Evolutionary conservation across 2,888 invertebrate genomes (phyloP).

Genomic region (Chrysolina oricalcia): DNA sequence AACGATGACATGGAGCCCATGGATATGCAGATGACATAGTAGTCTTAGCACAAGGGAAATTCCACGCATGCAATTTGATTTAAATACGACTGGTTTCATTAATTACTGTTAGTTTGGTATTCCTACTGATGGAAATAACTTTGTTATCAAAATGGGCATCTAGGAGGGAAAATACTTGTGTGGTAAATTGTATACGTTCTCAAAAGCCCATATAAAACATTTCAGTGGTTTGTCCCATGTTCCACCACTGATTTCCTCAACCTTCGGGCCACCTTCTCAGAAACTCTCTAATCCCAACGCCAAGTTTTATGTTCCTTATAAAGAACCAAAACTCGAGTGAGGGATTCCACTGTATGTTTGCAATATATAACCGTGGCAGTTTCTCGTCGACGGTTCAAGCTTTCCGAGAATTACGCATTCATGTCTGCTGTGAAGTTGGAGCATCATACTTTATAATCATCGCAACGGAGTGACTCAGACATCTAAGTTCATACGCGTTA

Average conservation of each 20-base stretch:
- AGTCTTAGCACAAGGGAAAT: too few species aligned
- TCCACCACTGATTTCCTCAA: conserved; percentile 21
- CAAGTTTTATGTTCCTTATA: conserved; percentile 61
- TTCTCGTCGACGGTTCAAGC: conserved; percentile 47
- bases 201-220: neutral
- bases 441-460: conserved; percentile 51
- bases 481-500: conserved; percentile 43
- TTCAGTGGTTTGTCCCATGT: neutral
- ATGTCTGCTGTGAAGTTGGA: conserved; percentile 50
- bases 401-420: conserved; percentile 49
- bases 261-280: conserved; percentile 37
- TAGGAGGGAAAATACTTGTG: too few species aligned
- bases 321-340: conserved; percentile 62
- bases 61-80: too few species aligned
- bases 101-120: too few species aligned
- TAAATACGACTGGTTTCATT: too few species aligned
- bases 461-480: conserved; percentile 47
- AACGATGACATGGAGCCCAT: too few species aligned
- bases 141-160: too few species aligned
- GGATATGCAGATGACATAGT: too few species aligned
- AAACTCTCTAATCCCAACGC: conserved; percentile 59
- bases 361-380: conserved; percentile 58
- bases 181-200: too few species aligned
- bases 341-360: conserved; percentile 57
- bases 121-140: too few species aligned